A percentile compares a stretch with the other conserved stretches of the same genome.
Conservation (phyloP, 23 tunicate genomes). For the Ciona savignyi region DNA sequence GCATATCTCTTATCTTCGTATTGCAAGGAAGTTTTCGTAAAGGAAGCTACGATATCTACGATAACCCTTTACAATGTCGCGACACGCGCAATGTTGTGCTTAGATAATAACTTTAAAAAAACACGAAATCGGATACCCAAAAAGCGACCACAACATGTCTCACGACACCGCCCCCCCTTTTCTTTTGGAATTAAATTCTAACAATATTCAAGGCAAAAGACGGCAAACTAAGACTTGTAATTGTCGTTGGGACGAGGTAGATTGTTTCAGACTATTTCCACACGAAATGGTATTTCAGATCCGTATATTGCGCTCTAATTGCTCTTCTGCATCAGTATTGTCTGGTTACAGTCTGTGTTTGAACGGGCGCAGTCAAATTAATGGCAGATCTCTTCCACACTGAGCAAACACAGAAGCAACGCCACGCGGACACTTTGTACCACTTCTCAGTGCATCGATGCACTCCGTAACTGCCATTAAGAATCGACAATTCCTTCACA, state of each 20-base stretch:
- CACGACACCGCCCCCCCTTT: no score
- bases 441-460: neutral
- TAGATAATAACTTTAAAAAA: neutral
- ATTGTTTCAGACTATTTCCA: no score
- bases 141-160: neutral
- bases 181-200: no score
- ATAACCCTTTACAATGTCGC: neutral
- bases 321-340: no score
- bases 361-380: neutral
- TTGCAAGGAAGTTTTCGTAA: neutral
- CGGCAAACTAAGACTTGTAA: no score
- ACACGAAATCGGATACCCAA: neutral
- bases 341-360: slow-evolving; percentile 1
- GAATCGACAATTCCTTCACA: no score
- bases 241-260: no score
- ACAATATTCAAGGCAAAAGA: no score
- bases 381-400: neutral
- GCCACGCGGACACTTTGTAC: neutral
- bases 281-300: no score
- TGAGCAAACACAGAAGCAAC: neutral
- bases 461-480: no score
- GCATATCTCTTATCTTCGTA: neutral
- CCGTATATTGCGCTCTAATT: no score
- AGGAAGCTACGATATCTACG: neutral
- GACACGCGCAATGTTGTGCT: neutral